Base-by-base conservation (phyloP, 2,888 invertebrate species). In the Achlya flavicornis region DNA sequence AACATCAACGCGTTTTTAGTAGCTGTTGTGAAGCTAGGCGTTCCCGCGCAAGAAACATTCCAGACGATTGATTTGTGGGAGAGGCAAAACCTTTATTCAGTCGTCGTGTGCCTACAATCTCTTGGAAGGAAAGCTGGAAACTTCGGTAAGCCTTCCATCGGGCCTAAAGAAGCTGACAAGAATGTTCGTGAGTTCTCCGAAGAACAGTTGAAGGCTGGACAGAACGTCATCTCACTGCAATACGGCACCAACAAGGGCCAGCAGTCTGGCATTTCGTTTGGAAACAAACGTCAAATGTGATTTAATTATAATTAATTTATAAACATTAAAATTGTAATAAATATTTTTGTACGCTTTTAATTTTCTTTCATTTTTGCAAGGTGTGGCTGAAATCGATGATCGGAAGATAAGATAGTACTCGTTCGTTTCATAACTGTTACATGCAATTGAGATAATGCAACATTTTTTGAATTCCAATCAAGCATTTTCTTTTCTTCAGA, bases 1-100 rank as follows among this genome's bases (percentile, higher is more conserved):
- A 99, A 99, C 87, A 99, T 99, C 78, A 98, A 98, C 89, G 97
- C 97, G 57, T 99, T 99, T 91, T 92, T 98, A 69, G 97, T 97
- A 74, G 97, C 96, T 19, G 98, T 97, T 63, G 96, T 96, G 86
- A 96, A 95, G 70, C 93, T 98, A 70, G 99, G 99, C 61, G 98
- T 99, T 32, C 97, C 98, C 1, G 96, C 97, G 53, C 97, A 98
- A 84, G 99, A 99, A 91, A 97, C 97, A 46, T 99, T 99, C 96
- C 98, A 99, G 92, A 99, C 99, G n/a, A 98, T 99, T 60, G 99
- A 99, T 90, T 95, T 99, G 63, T 99, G 98, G 97, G 99, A 99
- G 90, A 95, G 96, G 84, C 98, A 98, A 91, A 99, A 99, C 88
- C 95, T 99, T 68, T 98, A 98, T 87, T 98, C 99, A n/a, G 99